Evolutionary conservation across 2,113 vertebrate species (phyloP).

Genomic region (Pachypanchax playfairii): DNA sequence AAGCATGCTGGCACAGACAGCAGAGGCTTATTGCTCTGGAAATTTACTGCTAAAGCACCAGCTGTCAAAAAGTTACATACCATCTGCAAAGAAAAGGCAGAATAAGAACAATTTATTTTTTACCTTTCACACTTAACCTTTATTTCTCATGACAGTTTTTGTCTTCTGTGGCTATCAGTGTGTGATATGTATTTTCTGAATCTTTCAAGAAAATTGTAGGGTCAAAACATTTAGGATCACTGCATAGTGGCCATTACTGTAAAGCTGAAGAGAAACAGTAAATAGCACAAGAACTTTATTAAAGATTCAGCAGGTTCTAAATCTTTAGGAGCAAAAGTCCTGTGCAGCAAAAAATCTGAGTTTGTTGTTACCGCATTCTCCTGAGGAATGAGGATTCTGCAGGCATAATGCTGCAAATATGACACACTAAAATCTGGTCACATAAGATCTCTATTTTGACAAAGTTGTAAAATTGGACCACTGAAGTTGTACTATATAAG

Average conservation of each 20-base stretch:
- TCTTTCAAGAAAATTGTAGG: constrained; percentile 7
- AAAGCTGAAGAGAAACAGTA: neutral
- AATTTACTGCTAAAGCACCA: constrained; percentile 59
- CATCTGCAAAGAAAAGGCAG: constrained; percentile 58
- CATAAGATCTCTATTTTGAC: constrained; percentile 1
- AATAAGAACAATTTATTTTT: constrained; percentile 39
- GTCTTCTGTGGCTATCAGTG: neutral
- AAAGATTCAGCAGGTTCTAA: constrained; percentile 9
- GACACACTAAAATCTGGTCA: constrained; percentile 7
- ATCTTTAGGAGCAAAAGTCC: constrained; percentile 11
- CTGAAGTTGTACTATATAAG: constrained; percentile 2
- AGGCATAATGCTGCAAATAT: constrained; percentile 12
- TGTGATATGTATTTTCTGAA: constrained; percentile 40
- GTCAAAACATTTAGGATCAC: constrained; percentile 17
- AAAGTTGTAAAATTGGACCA: constrained; percentile 7
- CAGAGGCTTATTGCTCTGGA: constrained; percentile 55
- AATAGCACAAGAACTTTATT: constrained; percentile 16
- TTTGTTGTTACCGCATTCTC: constrained; percentile 14
- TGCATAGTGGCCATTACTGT: constrained; percentile 14
- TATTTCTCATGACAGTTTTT: constrained; percentile 46
- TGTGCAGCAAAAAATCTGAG: constrained; percentile 18
- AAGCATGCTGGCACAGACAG: constrained; percentile 68
- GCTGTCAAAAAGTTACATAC: constrained; percentile 71
- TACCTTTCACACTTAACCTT: constrained; percentile 42
- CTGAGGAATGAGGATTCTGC: constrained; percentile 1